phyloP scores from a whole-genome alignment of 2,888 invertebrate species.

The Ditula angustiorana region DNA sequence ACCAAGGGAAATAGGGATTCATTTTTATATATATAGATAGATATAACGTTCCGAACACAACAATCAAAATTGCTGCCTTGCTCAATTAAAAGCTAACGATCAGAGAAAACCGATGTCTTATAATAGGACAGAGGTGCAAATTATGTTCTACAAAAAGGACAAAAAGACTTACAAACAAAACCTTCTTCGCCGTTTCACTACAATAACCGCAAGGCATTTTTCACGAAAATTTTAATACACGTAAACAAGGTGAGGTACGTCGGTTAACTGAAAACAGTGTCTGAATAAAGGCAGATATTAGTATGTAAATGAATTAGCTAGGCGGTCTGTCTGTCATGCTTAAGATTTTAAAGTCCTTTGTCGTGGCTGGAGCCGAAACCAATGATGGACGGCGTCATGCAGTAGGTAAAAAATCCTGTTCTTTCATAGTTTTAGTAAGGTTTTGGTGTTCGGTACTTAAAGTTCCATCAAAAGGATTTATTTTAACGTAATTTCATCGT shows the following conservation, averaged over 20 bases:
- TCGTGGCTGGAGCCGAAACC: slow-evolving; percentile 52
- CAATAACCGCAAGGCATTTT: slow-evolving; percentile 80
- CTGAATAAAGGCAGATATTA: slow-evolving; percentile 56
- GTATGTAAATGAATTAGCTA: slow-evolving; percentile 77
- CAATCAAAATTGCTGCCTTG: too few relatives aligned
- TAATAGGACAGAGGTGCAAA: too few relatives aligned
- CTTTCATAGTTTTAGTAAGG: too few relatives aligned
- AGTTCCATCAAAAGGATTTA: too few relatives aligned
- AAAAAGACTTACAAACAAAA: slow-evolving; percentile 65
- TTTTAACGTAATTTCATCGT: too few relatives aligned
- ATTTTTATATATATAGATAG: too few relatives aligned
- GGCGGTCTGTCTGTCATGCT: slow-evolving; percentile 67
- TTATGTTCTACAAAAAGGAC: background rate
- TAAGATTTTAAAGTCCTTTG: slow-evolving; percentile 61
- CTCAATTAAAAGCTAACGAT: too few relatives aligned
- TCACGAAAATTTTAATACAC: slow-evolving; percentile 23
- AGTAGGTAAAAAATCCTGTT: too few relatives aligned
- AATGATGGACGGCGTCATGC: slow-evolving; percentile 48
- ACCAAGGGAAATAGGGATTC: too few relatives aligned
- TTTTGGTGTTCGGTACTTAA: too few relatives aligned
- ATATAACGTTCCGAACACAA: too few relatives aligned
- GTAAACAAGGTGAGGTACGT: slow-evolving; percentile 41
- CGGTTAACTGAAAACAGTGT: slow-evolving; percentile 55
- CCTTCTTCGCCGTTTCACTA: slow-evolving; percentile 66
- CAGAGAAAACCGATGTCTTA: background rate